These are phyloP conservation scores for Thymallus thymallus DNA, from an alignment of 2,113 vertebrate species.

Conservation along the genomic window DNA sequence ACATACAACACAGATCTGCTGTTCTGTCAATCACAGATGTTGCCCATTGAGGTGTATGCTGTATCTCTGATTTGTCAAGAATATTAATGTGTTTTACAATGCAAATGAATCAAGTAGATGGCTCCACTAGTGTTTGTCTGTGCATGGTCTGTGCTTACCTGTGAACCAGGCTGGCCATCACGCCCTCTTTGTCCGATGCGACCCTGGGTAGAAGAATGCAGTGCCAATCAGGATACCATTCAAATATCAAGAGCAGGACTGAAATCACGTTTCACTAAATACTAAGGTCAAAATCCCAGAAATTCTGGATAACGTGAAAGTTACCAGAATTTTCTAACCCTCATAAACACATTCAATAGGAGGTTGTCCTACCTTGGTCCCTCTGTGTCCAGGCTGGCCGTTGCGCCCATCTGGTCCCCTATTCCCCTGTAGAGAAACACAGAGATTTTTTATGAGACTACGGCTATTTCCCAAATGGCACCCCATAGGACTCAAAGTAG, in stretches of 20 bases:
- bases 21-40: no score
- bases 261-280: neutral
- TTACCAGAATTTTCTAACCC: no score
- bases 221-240: neutral
- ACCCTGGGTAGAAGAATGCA: slow-evolving; percentile 67
- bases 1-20: no score
- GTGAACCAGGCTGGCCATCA: slow-evolving; percentile 74
- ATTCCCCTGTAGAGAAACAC: slow-evolving; percentile 72
- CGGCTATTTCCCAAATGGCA: neutral
- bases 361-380: slow-evolving; percentile 72
- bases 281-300: no score
- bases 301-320: no score
- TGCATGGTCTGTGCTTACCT: slow-evolving; percentile 62
- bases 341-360: no score
- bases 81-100: no score
- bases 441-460: neutral
- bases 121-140: neutral
- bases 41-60: no score
- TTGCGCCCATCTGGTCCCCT: slow-evolving; percentile 76
- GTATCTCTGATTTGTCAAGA: no score
- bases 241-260: neutral
- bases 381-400: slow-evolving; percentile 75
- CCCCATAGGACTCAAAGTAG: no score
- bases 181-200: slow-evolving; percentile 78
- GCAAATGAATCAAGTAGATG: no score